phyloP scores from a whole-genome alignment of 1,140 invertebrate species.

The Drosophila simulans region DNA sequence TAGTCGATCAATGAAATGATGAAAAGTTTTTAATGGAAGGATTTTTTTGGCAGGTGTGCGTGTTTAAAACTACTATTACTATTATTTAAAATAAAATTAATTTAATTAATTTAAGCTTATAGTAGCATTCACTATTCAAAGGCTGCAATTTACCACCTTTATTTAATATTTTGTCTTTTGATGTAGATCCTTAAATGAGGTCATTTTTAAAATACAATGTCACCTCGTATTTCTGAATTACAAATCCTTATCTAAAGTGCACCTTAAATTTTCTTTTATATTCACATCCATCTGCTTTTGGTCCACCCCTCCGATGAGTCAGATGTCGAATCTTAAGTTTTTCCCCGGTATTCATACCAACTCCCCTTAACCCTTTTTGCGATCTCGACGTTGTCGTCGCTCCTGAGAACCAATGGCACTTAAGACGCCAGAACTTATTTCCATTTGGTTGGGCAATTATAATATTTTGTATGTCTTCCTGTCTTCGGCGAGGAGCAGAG shows the following conservation, averaged over 20 bases:
- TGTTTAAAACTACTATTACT: neutral
- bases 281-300: conserved; percentile 9
- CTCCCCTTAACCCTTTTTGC: conserved; percentile 20
- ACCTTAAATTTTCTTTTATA: conserved; percentile 14
- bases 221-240: neutral
- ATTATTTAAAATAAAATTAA: no score
- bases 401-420: conserved; percentile 64
- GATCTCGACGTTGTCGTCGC: conserved; percentile 54
- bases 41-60: neutral
- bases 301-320: conserved; percentile 14
- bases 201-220: no score
- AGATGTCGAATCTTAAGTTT: conserved; percentile 35
- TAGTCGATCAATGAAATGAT: conserved; percentile 32
- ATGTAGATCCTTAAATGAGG: no score
- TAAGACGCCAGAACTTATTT: conserved; percentile 82
- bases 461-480: conserved; percentile 67
- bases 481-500: conserved; percentile 21
- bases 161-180: no score
- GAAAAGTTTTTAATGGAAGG: conserved; percentile 29
- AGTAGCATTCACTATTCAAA: no score
- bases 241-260: neutral
- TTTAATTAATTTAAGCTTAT: no score
- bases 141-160: no score
- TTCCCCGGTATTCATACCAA: conserved; percentile 9
- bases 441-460: conserved; percentile 81